Conservation (phyloP, 1,140 invertebrate genomes). For the Rhysida immarginata region DNA sequence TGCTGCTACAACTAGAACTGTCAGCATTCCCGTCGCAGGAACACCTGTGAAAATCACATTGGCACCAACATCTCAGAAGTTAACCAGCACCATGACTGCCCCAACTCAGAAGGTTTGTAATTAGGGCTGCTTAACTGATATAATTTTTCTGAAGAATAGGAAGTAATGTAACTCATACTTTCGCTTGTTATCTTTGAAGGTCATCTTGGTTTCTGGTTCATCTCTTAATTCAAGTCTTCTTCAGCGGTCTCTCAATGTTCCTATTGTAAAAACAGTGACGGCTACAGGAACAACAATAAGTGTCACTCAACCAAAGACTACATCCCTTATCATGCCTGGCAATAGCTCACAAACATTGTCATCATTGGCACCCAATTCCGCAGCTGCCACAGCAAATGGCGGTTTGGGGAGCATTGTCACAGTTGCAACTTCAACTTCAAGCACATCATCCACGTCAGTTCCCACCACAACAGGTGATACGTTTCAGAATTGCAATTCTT, state of each 20-base stretch:
- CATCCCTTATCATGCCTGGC: slow-evolving; percentile 1
- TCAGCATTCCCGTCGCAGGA: background rate
- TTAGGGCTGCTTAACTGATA: background rate
- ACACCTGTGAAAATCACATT: slow-evolving; percentile 3
- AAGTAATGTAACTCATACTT: too few species aligned
- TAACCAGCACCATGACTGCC: background rate
- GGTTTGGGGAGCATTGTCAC: slow-evolving; percentile 1
- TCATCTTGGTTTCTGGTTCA: slow-evolving; percentile 8
- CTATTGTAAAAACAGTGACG: slow-evolving; percentile 7
- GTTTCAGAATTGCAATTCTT: too few species aligned
- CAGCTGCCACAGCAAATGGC: background rate
- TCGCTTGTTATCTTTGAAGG: too few species aligned
- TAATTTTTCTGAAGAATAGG: too few species aligned
- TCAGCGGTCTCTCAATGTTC: slow-evolving; percentile 4
- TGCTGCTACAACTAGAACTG: background rate
- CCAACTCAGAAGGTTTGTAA: slow-evolving; percentile 3
- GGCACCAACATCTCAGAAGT: background rate
- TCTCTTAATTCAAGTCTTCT: background rate
- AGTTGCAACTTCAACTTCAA: background rate
- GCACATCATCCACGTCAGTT: background rate
- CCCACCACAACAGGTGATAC: background rate
- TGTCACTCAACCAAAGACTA: background rate
- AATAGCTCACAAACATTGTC: background rate
- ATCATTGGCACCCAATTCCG: background rate
- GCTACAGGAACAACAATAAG: slow-evolving; percentile 4